These are phyloP conservation scores for Orchesella flavescens DNA, from an alignment of 2,888 invertebrate species.

Conservation along the genomic window DNA sequence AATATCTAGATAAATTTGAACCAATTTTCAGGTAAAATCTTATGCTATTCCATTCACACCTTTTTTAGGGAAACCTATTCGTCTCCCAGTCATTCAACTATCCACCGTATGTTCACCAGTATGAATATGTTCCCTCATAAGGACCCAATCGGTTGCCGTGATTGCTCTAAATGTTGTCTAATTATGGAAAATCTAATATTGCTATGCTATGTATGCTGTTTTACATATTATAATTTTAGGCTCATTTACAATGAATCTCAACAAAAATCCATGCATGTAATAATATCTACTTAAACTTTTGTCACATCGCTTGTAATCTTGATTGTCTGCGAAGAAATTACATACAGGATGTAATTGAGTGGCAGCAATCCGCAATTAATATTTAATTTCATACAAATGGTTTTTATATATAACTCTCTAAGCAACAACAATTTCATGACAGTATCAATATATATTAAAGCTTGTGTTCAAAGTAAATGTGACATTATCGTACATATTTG, in stretches of 20 bases:
- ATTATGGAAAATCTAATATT: too few species aligned
- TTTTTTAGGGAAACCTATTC: slow-evolving; percentile 70
- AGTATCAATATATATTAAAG: not conserved
- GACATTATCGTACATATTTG: not conserved
- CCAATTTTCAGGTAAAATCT: too few species aligned
- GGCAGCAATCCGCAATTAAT: too few species aligned
- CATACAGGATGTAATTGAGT: too few species aligned
- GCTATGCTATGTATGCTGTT: not conserved
- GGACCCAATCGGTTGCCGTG: not conserved
- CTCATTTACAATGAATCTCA: not conserved
- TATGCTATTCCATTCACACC: too few species aligned
- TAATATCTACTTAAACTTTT: not conserved
- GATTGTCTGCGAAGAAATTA: too few species aligned
- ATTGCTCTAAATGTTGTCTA: too few species aligned
- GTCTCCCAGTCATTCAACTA: slow-evolving; percentile 68
- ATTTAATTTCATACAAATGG: too few species aligned
- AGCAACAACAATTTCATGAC: not conserved
- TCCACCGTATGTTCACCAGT: slow-evolving; percentile 70
- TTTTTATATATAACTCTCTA: not conserved
- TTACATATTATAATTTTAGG: not conserved
- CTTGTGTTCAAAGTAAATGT: not conserved
- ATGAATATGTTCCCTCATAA: slow-evolving; percentile 65
- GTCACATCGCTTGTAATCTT: too few species aligned
- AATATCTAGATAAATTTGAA: too few species aligned
- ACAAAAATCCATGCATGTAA: not conserved